Evolutionary conservation across 2,888 invertebrate species (phyloP).

Genomic region (Drosophila kokeensis): DNA sequence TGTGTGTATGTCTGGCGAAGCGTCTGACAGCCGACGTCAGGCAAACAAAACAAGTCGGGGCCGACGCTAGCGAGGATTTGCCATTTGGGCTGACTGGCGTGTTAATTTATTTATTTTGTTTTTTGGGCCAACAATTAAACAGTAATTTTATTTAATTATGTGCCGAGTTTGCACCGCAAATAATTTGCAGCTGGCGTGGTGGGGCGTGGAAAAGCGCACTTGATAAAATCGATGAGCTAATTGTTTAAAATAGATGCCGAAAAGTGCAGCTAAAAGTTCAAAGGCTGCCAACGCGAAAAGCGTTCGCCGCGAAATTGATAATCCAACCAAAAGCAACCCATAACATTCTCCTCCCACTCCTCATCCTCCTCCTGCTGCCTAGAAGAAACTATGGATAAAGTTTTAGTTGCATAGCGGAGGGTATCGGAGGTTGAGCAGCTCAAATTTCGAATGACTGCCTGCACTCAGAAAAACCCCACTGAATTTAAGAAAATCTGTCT

Average conservation of each 20-base stretch:
- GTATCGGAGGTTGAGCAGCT: neutral
- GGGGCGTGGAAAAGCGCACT: slow-evolving; percentile 41
- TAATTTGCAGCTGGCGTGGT: slow-evolving; percentile 59
- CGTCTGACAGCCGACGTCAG: slow-evolving; percentile 35
- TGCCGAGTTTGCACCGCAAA: slow-evolving; percentile 41
- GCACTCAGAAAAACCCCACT: neutral
- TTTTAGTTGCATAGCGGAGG: slow-evolving; percentile 40
- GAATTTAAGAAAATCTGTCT: neutral
- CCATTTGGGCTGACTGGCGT: slow-evolving; percentile 47
- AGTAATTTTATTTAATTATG: slow-evolving; percentile 76
- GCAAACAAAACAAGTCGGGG: slow-evolving; percentile 22
- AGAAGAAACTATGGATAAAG: slow-evolving; percentile 65
- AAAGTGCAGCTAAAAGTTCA: slow-evolving; percentile 74
- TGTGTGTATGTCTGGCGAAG: slow-evolving; percentile 22
- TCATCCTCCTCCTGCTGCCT: neutral
- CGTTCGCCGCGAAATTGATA: slow-evolving; percentile 72
- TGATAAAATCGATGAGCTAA: slow-evolving; percentile 64
- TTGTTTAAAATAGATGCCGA: slow-evolving; percentile 49
- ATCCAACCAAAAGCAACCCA: slow-evolving; percentile 28
- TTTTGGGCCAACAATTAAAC: slow-evolving; percentile 68
- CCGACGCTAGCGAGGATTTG: neutral
- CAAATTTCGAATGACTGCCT: neutral
- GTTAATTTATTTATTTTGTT: slow-evolving; percentile 62
- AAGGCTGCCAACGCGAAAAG: slow-evolving; percentile 71
- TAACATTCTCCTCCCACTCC: neutral